Percentiles rank a stretch among this genome's conserved stretches.
phyloP scores from a whole-genome alignment of 2,113 vertebrate species.

The Rhinolophus ferrumequinum region DNA sequence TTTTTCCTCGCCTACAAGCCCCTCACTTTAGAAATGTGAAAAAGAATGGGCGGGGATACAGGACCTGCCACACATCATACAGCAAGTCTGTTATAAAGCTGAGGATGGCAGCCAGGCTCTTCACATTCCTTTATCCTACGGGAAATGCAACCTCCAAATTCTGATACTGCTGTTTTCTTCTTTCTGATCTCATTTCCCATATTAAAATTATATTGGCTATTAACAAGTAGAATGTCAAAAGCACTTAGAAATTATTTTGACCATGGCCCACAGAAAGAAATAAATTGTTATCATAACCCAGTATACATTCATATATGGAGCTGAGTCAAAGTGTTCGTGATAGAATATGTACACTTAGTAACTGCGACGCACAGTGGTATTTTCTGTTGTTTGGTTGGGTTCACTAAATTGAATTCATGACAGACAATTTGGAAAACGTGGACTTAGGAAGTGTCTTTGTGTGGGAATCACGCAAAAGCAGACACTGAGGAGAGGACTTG shows the following conservation, averaged over 20 bases:
- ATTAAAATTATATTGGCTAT: neutral
- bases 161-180: neutral
- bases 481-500: neutral
- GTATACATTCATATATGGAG: neutral
- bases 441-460: neutral
- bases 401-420: neutral
- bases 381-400: neutral
- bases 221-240: neutral
- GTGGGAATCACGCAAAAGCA: neutral
- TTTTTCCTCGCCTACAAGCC: neutral
- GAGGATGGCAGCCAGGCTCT: neutral
- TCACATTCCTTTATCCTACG: too few relatives aligned
- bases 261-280: neutral
- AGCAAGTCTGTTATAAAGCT: neutral
- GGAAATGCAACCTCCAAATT: neutral
- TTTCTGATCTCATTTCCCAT: neutral
- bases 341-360: neutral
- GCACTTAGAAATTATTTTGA: conserved; percentile 2
- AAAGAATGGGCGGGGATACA: neutral
- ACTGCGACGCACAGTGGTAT: neutral
- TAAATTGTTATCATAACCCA: neutral
- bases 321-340: neutral
- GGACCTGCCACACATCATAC: fast-evolving
- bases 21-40: neutral
- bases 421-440: neutral